phyloP scores from a whole-genome alignment of 2,797 vertebrate genomes.

The Phoxinus dragarum region DNA sequence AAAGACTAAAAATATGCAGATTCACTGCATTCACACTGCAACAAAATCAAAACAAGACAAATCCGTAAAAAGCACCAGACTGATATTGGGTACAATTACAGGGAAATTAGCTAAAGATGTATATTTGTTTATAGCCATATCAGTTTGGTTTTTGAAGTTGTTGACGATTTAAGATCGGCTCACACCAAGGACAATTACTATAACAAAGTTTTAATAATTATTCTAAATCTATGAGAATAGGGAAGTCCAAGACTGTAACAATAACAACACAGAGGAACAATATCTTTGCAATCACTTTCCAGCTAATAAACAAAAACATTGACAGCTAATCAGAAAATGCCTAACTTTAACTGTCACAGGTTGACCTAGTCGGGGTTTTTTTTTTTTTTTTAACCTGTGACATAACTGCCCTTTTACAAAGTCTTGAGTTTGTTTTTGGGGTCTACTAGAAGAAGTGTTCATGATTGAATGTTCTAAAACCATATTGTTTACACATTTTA shows the following conservation, averaged over 20 bases:
- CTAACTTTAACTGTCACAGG: no score
- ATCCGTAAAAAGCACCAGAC: neutral
- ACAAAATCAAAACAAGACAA: slow-evolving; percentile 16
- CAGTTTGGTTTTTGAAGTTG: neutral
- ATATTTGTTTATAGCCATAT: slow-evolving; percentile 4
- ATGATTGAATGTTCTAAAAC: neutral
- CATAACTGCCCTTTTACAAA: neutral
- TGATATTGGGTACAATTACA: slow-evolving; percentile 12
- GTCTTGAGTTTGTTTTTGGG: neutral
- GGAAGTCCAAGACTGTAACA: no score
- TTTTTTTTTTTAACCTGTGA: no score
- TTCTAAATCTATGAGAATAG: no score
- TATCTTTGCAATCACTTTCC: no score
- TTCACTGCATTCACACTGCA: neutral
- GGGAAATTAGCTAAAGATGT: slow-evolving; percentile 34
- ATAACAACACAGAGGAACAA: no score
- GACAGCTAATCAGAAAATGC: no score
- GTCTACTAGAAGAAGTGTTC: neutral
- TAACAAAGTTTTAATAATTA: neutral
- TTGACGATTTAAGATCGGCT: neutral
- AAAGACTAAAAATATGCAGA: slow-evolving; percentile 33
- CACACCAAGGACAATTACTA: neutral
- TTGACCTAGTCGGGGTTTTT: no score
- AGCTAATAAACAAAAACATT: no score
- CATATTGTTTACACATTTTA: no score